Evolutionary conservation across 2,888 invertebrate genomes (phyloP), one percentile per base, ranked within the genome.

Genomic region (Orthosia incerta): DNA sequence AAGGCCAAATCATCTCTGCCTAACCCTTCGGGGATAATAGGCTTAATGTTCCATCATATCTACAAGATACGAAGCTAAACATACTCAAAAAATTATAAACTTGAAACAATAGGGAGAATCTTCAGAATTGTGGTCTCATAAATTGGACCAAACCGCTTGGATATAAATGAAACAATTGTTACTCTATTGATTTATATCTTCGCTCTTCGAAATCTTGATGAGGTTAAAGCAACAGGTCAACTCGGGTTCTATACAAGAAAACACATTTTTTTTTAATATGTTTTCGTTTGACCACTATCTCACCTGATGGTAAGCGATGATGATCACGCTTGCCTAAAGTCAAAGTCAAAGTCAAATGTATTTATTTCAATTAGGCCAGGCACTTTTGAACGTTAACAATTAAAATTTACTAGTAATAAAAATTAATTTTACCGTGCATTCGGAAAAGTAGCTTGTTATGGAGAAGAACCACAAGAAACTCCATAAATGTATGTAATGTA

Each of bases 51-150:
- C 16, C 11, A 9, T 13, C 20, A 20, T 16, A 9, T 46, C 1
- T 20, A 53, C 16, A 53, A 23, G 7, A 53, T 46, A 39, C 7
- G 39, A 39, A 39, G 9, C 3, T 7, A 73, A 46, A 73, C 46
- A 11, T 39, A 48, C 46, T 73, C 0, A 13, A 45, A 56, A 64
- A 26, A 18, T 45, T 15, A 56, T 20, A 50, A n/a, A 31, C 75
- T 26, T 13, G 9, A 20, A n/a, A 20, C 18, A 46, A 59, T 31
- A 23, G 56, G 16, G 26, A 31, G 48, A n/a, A 18, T 11, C 15
- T 68, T 45, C n/a, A 48, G 31, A 2, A 62, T 31, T 62, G 80
- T 26, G 75, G 79, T 75, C 79, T 65, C 69, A 80, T 79, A 79
- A 79, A 79, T 79, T 66, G 57, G 23, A 53, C 45, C 3, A 62